These are phyloP conservation scores for Phyto melanocephala DNA, from an alignment of 2,888 invertebrate genomes.

Conservation along the genomic window DNA sequence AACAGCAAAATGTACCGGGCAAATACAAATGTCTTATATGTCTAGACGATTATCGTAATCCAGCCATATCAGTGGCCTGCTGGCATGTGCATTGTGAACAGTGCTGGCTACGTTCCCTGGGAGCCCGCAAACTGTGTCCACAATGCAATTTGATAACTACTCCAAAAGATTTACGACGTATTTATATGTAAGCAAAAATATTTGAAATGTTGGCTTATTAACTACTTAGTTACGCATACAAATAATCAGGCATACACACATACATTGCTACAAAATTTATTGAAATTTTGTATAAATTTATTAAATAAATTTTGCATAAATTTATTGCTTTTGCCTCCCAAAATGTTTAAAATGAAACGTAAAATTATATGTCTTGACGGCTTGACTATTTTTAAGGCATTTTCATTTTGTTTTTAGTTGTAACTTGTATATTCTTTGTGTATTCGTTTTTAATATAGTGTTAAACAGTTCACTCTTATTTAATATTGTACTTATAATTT, in stretches of 20 bases:
- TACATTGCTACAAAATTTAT: too few relatives aligned
- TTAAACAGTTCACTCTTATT: too few relatives aligned
- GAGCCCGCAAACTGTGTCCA: conserved; percentile 94
- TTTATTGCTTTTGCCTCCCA: too few relatives aligned
- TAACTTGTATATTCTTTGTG: neutral
- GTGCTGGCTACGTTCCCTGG: conserved; percentile 85
- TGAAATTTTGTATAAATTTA: too few relatives aligned
- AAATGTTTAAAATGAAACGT: too few relatives aligned
- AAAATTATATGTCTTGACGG: too few relatives aligned
- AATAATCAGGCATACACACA: neutral
- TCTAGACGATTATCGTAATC: conserved; percentile 90
- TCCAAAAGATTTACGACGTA: conserved; percentile 90
- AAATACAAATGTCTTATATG: conserved; percentile 94
- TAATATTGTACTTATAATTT: too few relatives aligned
- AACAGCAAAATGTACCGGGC: conserved; percentile 81
- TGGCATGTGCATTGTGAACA: conserved; percentile 98
- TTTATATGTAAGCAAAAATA: conserved; percentile 85
- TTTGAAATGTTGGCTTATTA: neutral
- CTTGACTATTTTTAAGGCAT: conserved; percentile 29
- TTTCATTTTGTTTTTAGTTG: conserved; percentile 39
- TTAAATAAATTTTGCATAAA: too few relatives aligned
- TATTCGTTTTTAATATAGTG: neutral
- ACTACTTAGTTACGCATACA: neutral
- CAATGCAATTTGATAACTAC: conserved; percentile 97
- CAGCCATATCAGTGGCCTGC: conserved; percentile 95